Evolutionary conservation across 2,113 vertebrate genomes (phyloP).

Genomic region (Saimiri boliviensis): DNA sequence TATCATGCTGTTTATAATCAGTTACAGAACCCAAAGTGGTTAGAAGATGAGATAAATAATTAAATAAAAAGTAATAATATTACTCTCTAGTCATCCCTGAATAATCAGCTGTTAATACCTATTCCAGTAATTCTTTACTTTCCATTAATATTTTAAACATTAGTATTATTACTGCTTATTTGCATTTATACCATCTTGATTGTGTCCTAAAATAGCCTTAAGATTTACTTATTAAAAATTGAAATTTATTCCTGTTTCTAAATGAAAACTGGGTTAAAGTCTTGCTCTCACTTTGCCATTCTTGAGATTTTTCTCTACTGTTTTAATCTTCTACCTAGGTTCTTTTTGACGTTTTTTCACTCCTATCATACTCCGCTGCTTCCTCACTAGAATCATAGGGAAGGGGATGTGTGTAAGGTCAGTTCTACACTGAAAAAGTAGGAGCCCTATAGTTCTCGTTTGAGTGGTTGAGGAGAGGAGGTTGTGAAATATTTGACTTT

Average conservation of each 20-base stretch:
- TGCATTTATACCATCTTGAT: not conserved
- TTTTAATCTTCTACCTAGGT: not conserved
- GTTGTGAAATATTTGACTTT: not conserved
- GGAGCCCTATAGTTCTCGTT: not conserved
- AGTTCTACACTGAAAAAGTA: not conserved
- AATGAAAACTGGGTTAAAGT: conserved; percentile 7
- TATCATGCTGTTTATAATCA: not conserved
- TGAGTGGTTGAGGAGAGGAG: not conserved
- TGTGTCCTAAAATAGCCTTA: conserved; percentile 15
- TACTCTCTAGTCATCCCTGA: not conserved
- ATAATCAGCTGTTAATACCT: not conserved
- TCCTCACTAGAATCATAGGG: not conserved
- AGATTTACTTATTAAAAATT: conserved; percentile 7
- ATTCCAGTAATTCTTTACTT: conserved; percentile 18
- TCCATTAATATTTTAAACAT: conserved; percentile 17
- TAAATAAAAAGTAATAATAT: conserved; percentile 14
- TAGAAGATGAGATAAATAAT: not conserved
- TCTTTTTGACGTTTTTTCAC: conserved; percentile 19
- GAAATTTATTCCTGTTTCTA: not conserved
- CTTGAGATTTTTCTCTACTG: not conserved
- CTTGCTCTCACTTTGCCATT: not conserved
- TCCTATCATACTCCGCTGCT: not conserved
- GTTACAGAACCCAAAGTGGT: not conserved
- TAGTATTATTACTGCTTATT: not conserved
- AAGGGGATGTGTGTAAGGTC: not conserved